Conservation (phyloP, 1,140 invertebrate genomes). For the Pogonomyrmex californicus region DNA sequence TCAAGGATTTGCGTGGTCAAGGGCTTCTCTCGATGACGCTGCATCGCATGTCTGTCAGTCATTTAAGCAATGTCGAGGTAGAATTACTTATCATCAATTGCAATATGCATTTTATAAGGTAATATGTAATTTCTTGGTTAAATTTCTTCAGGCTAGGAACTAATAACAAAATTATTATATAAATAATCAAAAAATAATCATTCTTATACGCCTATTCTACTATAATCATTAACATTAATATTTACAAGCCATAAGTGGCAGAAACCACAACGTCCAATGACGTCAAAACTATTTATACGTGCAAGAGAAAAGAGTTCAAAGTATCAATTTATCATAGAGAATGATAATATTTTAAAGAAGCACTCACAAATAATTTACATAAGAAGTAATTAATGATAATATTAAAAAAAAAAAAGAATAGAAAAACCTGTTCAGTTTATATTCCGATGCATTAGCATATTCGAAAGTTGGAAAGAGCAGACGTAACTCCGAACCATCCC, state of each 20-base stretch:
- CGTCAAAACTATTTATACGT: not conserved
- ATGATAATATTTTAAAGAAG: not conserved
- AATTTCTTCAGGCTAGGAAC: not conserved
- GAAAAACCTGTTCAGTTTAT: not conserved
- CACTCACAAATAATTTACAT: not conserved
- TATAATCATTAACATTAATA: conserved; percentile 4
- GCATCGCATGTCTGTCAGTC: not conserved
- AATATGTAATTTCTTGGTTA: conserved; percentile 15
- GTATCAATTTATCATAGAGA: not conserved
- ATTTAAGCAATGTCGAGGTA: conserved; percentile 39
- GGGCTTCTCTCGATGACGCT: conserved; percentile 5
- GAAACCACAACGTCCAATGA: not conserved
- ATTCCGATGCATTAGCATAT: conserved; percentile 32
- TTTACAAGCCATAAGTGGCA: not conserved
- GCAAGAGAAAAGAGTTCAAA: not conserved
- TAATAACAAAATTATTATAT: conserved; percentile 25
- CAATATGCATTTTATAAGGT: conserved; percentile 25
- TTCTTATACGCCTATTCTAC: too few species aligned
- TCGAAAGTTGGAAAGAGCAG: conserved; percentile 20
- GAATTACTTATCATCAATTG: conserved; percentile 34
- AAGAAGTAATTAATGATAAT: conserved; percentile 2
- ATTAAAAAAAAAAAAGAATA: not conserved
- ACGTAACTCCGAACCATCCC: not conserved
- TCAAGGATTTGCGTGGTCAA: conserved; percentile 34
- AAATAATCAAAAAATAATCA: too few species aligned